Conservation (phyloP, 2,888 invertebrate genomes). For the Arrhopalites spinosus region DNA sequence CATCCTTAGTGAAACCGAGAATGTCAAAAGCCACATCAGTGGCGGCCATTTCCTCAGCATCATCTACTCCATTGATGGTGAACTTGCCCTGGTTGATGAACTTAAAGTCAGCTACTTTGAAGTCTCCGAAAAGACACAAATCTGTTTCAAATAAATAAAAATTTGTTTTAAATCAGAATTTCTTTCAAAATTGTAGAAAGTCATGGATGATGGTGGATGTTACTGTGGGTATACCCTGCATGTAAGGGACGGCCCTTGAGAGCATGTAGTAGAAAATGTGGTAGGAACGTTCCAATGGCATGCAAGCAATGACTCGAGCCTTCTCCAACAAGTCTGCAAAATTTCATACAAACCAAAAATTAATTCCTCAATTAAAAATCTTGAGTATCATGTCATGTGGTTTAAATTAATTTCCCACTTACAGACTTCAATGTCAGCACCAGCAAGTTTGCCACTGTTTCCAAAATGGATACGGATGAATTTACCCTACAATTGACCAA, state of each 20-base stretch:
- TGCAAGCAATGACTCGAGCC: no score
- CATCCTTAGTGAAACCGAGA: conserved; percentile 94
- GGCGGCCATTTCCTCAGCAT: conserved; percentile 62
- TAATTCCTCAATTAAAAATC: background rate
- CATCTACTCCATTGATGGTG: conserved; percentile 65
- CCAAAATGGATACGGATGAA: conserved; percentile 99
- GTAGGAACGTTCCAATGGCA: no score
- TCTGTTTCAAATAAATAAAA: conserved; percentile 66
- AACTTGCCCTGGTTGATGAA: conserved; percentile 66
- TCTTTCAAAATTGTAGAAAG: no score
- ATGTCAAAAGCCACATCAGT: conserved; percentile 84
- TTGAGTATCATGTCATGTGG: background rate
- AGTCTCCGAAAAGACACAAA: conserved; percentile 67
- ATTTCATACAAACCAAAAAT: no score
- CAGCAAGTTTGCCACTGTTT: conserved; percentile 98
- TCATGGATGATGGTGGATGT: no score
- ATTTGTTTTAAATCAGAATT: no score
- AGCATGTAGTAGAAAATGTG: no score
- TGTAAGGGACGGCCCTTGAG: no score
- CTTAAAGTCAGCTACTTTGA: conserved; percentile 61
- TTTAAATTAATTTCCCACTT: conserved; percentile 67
- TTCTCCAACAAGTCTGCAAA: no score
- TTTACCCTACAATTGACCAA: no score
- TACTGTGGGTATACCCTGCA: no score
- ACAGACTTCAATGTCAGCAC: conserved; percentile 99